Conservation (phyloP, 2,888 invertebrate genomes). For the Lasioglossum malachurum region DNA sequence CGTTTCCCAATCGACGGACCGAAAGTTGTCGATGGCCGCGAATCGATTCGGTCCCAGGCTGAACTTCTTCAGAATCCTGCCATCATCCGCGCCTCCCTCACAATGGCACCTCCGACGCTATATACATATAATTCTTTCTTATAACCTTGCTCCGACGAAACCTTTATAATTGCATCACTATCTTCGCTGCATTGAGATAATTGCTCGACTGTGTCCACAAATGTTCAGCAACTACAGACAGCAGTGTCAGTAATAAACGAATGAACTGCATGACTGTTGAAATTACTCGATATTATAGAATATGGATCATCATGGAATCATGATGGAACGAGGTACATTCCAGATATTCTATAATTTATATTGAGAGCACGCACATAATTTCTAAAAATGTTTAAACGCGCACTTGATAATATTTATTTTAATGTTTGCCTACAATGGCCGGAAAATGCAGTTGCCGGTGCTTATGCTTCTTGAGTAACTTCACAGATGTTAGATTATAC, state of each 20-base stretch:
- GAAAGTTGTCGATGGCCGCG: constrained; percentile 75
- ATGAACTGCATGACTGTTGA: no score
- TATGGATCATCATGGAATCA: no score
- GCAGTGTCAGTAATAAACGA: not conserved
- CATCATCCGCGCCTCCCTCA: constrained; percentile 24
- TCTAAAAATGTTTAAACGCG: no score
- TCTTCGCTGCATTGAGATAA: not conserved
- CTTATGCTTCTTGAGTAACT: not conserved
- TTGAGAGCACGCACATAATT: no score
- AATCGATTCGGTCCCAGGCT: constrained; percentile 75
- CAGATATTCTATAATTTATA: no score
- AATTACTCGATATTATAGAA: no score
- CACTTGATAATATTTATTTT: no score
- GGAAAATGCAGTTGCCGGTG: not conserved
- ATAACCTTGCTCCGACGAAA: not conserved
- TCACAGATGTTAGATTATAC: not conserved
- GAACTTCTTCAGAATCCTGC: constrained; percentile 32
- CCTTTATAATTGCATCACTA: not conserved
- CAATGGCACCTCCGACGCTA: constrained; percentile 71
- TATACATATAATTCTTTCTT: constrained; percentile 30
- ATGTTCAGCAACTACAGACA: not conserved
- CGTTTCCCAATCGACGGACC: constrained; percentile 71
- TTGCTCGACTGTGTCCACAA: not conserved
- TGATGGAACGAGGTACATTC: no score
- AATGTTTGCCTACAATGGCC: not conserved